A percentile compares a stretch with the other conserved stretches of the same genome.
These are phyloP conservation scores for Pandemis cinnamomeana DNA, from an alignment of 2,888 invertebrate genomes.

Conservation along the genomic window DNA sequence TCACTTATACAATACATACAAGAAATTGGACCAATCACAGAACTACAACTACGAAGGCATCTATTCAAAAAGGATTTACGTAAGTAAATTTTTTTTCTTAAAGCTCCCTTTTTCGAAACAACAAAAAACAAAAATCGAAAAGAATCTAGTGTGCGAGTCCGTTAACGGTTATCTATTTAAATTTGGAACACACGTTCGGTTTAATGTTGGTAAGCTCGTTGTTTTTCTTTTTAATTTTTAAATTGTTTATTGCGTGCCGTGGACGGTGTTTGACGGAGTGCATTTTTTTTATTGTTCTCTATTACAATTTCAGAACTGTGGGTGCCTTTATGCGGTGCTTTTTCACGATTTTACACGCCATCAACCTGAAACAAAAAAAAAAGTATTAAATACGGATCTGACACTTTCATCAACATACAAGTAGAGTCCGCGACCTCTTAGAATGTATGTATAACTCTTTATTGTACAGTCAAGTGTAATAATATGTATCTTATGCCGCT, in stretches of 20 bases:
- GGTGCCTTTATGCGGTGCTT: constrained; percentile 49
- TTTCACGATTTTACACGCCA: constrained; percentile 59
- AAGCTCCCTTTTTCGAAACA: constrained; percentile 52
- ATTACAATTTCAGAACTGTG: constrained; percentile 47
- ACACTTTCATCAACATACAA: too few species aligned
- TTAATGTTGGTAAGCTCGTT: constrained; percentile 67
- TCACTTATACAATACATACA: constrained; percentile 50
- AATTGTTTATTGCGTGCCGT: constrained; percentile 58
- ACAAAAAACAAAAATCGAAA: too few species aligned
- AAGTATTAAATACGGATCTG: background rate
- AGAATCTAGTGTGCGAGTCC: constrained; percentile 38
- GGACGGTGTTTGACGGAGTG: constrained; percentile 71
- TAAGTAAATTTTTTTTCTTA: constrained; percentile 51
- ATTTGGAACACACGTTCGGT: constrained; percentile 64
- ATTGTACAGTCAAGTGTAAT: too few species aligned
- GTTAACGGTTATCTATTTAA: constrained; percentile 44
- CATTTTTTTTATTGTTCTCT: constrained; percentile 59
- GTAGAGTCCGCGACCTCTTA: too few species aligned
- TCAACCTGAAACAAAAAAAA: constrained; percentile 66
- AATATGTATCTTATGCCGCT: too few species aligned
- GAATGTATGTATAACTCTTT: too few species aligned
- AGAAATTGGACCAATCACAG: constrained; percentile 73
- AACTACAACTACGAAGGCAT: constrained; percentile 76
- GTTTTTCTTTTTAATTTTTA: constrained; percentile 73
- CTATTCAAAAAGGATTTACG: constrained; percentile 57